Evolutionary conservation across 2,888 invertebrate genomes (phyloP).

Genomic region (Anoplius nigerrimus): DNA sequence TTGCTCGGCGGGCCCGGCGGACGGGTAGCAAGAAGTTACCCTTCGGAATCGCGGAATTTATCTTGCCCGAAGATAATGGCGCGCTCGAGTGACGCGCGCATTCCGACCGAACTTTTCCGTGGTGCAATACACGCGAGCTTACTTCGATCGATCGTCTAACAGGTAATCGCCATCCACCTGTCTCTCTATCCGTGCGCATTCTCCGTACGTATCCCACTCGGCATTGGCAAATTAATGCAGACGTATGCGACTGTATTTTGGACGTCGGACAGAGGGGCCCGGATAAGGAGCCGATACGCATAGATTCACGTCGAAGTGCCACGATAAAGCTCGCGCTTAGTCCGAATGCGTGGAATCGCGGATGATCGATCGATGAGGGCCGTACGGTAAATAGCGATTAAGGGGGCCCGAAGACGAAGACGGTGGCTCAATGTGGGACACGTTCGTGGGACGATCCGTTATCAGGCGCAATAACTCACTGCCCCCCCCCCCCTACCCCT

Average conservation of each 20-base stretch:
- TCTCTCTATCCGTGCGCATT: background rate
- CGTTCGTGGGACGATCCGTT: no score
- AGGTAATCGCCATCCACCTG: slow-evolving; percentile 38
- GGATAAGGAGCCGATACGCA: background rate
- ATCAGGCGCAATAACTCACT: no score
- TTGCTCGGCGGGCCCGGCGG: background rate
- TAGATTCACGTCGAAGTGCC: slow-evolving; percentile 13
- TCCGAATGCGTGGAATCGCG: no score
- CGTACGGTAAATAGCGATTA: no score
- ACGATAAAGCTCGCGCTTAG: background rate
- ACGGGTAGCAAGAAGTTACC: background rate
- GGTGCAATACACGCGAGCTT: slow-evolving; percentile 13
- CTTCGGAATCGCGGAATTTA: no score
- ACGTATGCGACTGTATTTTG: slow-evolving; percentile 27
- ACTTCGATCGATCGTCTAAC: slow-evolving; percentile 25
- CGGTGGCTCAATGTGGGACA: no score
- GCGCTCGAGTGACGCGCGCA: no score
- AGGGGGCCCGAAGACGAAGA: no score
- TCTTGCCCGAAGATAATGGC: no score
- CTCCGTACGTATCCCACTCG: slow-evolving; percentile 27
- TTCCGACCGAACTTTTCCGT: no score
- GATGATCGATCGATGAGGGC: no score
- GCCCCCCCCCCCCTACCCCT: no score
- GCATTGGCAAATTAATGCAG: slow-evolving; percentile 39
- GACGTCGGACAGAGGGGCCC: slow-evolving; percentile 5